A percentile compares a stretch with the other conserved stretches of the same genome.
These are phyloP conservation scores for Machimus rusticus DNA, from an alignment of 2,888 invertebrate species.

Conservation along the genomic window DNA sequence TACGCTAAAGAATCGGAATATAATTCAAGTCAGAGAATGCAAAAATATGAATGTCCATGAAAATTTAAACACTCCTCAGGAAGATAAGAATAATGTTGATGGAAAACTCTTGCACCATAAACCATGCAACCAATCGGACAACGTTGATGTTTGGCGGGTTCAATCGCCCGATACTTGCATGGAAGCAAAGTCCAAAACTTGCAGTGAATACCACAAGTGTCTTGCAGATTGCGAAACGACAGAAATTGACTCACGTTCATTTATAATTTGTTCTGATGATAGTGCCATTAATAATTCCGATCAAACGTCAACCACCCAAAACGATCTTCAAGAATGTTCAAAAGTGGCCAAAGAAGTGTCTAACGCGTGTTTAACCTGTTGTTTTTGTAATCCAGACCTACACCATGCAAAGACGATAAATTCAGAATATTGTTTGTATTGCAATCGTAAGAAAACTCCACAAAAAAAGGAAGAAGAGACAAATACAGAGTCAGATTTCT, in stretches of 20 bases:
- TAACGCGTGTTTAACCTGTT: slow-evolving; percentile 44
- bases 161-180: slow-evolving; percentile 46
- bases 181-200: slow-evolving; percentile 35
- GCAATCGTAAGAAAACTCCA: slow-evolving; percentile 44
- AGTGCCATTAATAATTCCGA: slow-evolving; percentile 9
- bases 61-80: not conserved
- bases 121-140: not conserved
- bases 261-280: slow-evolving; percentile 39
- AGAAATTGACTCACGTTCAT: slow-evolving; percentile 40
- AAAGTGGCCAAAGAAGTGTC: not conserved
- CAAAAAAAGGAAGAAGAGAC: slow-evolving; percentile 42
- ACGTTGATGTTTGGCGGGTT: slow-evolving; percentile 41
- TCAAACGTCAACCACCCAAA: not conserved
- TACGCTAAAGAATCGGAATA: not conserved
- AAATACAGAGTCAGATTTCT: slow-evolving; percentile 45
- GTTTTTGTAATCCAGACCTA: slow-evolving; percentile 49
- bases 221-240: not conserved
- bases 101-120: not conserved
- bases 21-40: slow-evolving; percentile 1
- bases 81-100: not conserved
- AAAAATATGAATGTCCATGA: not conserved
- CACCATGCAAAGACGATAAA: slow-evolving; percentile 36
- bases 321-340: not conserved
- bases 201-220: not conserved
- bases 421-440: slow-evolving; percentile 38